Base-by-base conservation (phyloP, 1,140 invertebrate species). In the Bombus confusus region DNA sequence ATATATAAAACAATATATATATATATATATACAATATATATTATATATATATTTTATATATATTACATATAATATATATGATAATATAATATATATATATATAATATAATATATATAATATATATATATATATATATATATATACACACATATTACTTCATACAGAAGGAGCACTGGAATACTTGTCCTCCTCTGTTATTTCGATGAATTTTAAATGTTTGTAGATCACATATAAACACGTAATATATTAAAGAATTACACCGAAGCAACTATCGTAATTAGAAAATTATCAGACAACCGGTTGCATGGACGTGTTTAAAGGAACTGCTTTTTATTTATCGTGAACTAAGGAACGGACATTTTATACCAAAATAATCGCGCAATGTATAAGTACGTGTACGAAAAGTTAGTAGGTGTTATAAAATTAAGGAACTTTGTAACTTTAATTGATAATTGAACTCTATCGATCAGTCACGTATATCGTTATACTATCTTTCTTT, bases 161-260 rank as follows among this genome's bases (percentile, higher is more conserved):
- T 64, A 81, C 87, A 68, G 41, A 69, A n/a, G 71, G 76, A 89
- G 78, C 13, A 76, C 34, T 69, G 69, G 41, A 79, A 47, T 85
- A 87, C 86, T 84, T 75, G 66, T 80, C 87, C 82, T 88, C 71
- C 68, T 86, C 71, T 85, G 85, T 92, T 92, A 89, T 91, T 93
- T 87, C 83, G 83, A 92, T 89, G 78, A 92, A 91, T 87, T 93
- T 92, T 89, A 71, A 91, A 92, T 92, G 88, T 93, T 92, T 93
- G 90, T 92, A 93, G 89, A 90, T 92, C 91, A 89, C 90, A 90
- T 89, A 89, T 84, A 88, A 80, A 82, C 66, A 77, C 69, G 47
- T 85, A 76, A 87, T 85, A 81, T 87, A 79, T 83, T 82, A 80
- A 76, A 47, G 39, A 77, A 81, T 85, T 87, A 87, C 62, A 81